These are phyloP conservation scores for Pao palembangensis DNA, from an alignment of 2,113 vertebrate genomes.

Conservation along the genomic window DNA sequence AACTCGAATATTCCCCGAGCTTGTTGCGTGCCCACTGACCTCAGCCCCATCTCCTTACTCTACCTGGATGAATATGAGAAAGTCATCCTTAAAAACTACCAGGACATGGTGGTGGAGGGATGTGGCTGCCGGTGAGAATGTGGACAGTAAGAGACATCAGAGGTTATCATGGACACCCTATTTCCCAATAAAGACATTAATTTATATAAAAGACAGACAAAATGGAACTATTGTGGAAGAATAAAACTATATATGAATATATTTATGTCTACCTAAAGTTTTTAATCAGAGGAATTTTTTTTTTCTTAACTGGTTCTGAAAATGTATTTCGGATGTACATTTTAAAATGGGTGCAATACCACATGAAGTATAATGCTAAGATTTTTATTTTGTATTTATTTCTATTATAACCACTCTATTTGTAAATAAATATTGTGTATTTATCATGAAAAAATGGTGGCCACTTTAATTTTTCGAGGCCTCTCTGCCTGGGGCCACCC, in stretches of 20 bases:
- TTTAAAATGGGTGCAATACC: constrained; percentile 95
- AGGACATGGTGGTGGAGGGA: constrained; percentile 99
- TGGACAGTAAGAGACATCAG: constrained; percentile 49
- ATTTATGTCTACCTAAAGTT: constrained; percentile 98
- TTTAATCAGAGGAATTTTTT: constrained; percentile 99
- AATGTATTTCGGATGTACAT: constrained; percentile 99
- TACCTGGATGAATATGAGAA: constrained; percentile 98
- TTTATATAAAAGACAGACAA: constrained; percentile 90
- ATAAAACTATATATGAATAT: constrained; percentile 85
- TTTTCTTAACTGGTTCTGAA: constrained; percentile 95
- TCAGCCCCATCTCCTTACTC: constrained; percentile 97
- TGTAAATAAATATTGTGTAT: constrained; percentile 99
- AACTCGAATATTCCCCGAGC: constrained; percentile 98
- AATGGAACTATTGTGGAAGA: constrained; percentile 87
- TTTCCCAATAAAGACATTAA: constrained; percentile 98
- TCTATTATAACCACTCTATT: constrained; percentile 99
- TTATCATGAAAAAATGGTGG: constrained; percentile 92
- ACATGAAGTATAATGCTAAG: constrained; percentile 99
- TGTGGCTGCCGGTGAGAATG: constrained; percentile 89
- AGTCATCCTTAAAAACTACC: constrained; percentile 98
- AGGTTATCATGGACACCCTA: constrained; percentile 84
- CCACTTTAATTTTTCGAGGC: constrained; percentile 82
- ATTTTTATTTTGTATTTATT: constrained; percentile 99
- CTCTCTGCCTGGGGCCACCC: not conserved
- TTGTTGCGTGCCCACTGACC: constrained; percentile 96